Evolutionary conservation across 2,113 vertebrate species (phyloP), one percentile per base, ranked within the genome.

Genomic region (Chitala chitala): DNA sequence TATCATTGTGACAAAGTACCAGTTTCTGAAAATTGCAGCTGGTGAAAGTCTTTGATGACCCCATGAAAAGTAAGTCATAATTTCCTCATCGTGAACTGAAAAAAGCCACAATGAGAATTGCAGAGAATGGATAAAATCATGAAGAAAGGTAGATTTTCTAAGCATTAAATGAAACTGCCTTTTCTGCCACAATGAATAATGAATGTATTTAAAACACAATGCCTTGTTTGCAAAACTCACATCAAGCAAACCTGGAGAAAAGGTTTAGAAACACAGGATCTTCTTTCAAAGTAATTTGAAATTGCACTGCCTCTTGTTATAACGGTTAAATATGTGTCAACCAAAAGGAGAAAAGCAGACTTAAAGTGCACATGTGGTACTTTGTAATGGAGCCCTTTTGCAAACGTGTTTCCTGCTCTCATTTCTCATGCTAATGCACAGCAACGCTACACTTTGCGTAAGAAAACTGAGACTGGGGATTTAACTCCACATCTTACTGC

Each of bases 161-260:
- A 46, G 10, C 24, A 29, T 58, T 72, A 58, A 36, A 29, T 15
- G 8, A 17, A 38, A 40, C 54, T 36, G n/a, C n/a, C n/a, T n/a
- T n/a, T 48, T 17, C 71, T 56, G 56, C 10, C 24, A 22, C 17
- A 24, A 61, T 48, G 40, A 72, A 61, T 61, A 59, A 72, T 72
- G 40, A 59, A 59, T 59, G 55, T 26, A 72, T 58, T 61, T 42
- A 53, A 50, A 61, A 26, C 24, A 24, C 26, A 48, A 24, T 2
- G 17, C 20, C 29, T 29, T 42, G 54, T 48, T 61, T 48, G 54
- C 24, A 46, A 61, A 22, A 26, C 42, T 46, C n/a, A 31, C 33
- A 31, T 59, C 40, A 48, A 48, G 24, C 17, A 42, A 59, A 48
- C 40, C 15, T n/a, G 24, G 46, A 15, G 24, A 61, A 20, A 56